Conservation (phyloP, 2,888 invertebrate genomes). For the Coelogynopora nodosa region DNA sequence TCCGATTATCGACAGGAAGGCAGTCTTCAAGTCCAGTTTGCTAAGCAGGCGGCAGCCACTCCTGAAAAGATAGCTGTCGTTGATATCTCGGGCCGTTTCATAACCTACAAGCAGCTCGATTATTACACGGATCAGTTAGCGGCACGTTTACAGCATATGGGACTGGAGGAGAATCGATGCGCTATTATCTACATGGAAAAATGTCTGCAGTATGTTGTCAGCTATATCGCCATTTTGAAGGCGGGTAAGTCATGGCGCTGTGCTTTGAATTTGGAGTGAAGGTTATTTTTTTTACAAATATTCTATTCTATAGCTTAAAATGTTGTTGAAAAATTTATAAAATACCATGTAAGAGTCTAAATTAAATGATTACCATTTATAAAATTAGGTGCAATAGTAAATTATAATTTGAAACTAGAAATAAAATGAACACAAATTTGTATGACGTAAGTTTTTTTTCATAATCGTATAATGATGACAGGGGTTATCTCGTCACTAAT, state of each 20-base stretch:
- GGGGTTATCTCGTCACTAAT: too few species aligned
- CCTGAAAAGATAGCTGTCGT: conserved; percentile 54
- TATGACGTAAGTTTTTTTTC: too few species aligned
- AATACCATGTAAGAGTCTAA: too few species aligned
- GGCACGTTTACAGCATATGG: conserved; percentile 51
- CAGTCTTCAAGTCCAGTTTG: conserved; percentile 56
- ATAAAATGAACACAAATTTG: too few species aligned
- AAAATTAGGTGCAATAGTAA: too few species aligned
- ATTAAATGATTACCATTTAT: too few species aligned
- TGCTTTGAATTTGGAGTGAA: too few species aligned
- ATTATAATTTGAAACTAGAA: too few species aligned
- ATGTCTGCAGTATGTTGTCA: conserved; percentile 56
- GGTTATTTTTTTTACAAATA: too few species aligned
- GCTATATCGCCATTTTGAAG: conserved; percentile 61
- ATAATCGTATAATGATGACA: too few species aligned
- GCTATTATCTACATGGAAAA: conserved; percentile 61
- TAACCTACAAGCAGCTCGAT: conserved; percentile 55
- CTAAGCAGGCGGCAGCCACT: conserved; percentile 52
- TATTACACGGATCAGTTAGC: conserved; percentile 56
- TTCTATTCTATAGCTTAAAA: too few species aligned
- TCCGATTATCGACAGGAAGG: conserved; percentile 5
- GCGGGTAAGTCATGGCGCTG: conserved; percentile 55
- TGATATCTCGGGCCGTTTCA: conserved; percentile 50
- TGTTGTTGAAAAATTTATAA: too few species aligned
- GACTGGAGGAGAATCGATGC: conserved; percentile 54